Conservation (phyloP, 1,140 invertebrate genomes). For the Drosophila pectinifera region DNA sequence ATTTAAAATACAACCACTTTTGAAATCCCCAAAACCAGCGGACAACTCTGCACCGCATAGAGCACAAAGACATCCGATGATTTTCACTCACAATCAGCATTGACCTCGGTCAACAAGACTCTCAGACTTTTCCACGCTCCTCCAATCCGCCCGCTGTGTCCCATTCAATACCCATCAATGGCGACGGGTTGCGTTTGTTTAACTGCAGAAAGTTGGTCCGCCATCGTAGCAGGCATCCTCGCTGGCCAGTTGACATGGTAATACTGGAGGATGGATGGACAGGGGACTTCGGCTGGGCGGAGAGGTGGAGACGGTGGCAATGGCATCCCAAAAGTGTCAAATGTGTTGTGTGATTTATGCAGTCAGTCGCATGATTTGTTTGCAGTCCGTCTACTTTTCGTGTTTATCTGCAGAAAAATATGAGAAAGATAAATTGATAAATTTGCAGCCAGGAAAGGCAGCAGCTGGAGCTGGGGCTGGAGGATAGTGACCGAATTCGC, state of each 20-base stretch:
- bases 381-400: slow-evolving; percentile 81
- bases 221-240: slow-evolving; percentile 12
- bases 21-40: not conserved
- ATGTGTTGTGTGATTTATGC: slow-evolving; percentile 83
- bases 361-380: slow-evolving; percentile 83
- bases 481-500: slow-evolving; percentile 52
- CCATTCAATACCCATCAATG: slow-evolving; percentile 64
- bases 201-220: slow-evolving; percentile 58
- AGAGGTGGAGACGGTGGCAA: slow-evolving; percentile 25
- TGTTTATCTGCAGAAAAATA: slow-evolving; percentile 82
- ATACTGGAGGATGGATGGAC: slow-evolving; percentile 26
- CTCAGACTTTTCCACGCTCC: not conserved
- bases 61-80: slow-evolving; percentile 29
- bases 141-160: slow-evolving; percentile 14
- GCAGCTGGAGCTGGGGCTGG: slow-evolving; percentile 12
- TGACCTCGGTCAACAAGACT: slow-evolving; percentile 52
- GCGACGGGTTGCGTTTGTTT: slow-evolving; percentile 54
- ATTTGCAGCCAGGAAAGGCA: slow-evolving; percentile 27
- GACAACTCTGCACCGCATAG: not conserved
- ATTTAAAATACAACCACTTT: too few species aligned
- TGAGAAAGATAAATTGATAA: slow-evolving; percentile 82
- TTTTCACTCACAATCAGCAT: slow-evolving; percentile 49
- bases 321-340: slow-evolving; percentile 83
- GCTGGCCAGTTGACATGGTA: slow-evolving; percentile 40
- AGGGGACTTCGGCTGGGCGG: not conserved